These are phyloP conservation scores for Pelobates cultripes DNA, from an alignment of 2,797 vertebrate species.

Conservation along the genomic window DNA sequence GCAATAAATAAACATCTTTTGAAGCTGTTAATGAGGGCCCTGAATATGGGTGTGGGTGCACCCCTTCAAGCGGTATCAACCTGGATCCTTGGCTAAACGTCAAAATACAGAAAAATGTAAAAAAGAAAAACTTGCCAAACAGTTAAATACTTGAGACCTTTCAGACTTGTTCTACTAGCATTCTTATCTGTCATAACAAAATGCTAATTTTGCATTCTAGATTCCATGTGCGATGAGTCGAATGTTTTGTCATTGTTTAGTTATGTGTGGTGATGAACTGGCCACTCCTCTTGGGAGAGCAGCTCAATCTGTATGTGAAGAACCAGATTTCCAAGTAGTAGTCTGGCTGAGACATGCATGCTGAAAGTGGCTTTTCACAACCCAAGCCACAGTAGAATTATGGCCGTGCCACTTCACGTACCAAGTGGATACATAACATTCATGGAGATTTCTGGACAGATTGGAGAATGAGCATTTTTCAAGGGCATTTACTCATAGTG, in stretches of 20 bases:
- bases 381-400: not conserved
- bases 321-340: slow-evolving; percentile 37
- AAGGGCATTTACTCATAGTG: not conserved
- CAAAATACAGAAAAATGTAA: too few species aligned
- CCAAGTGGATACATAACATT: not conserved
- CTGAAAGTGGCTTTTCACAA: not conserved
- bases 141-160: not conserved
- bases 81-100: too few species aligned
- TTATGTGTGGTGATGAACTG: not conserved
- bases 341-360: slow-evolving; percentile 6
- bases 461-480: slow-evolving; percentile 8
- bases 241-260: slow-evolving; percentile 7
- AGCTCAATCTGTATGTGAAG: slow-evolving; percentile 12
- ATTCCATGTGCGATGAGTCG: not conserved
- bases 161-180: not conserved
- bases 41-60: too few species aligned
- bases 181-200: not conserved
- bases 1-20: too few species aligned
- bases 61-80: too few species aligned
- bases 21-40: too few species aligned
- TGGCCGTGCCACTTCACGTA: not conserved
- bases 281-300: slow-evolving; percentile 27
- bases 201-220: not conserved
- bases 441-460: not conserved
- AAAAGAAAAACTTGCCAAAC: too few species aligned